These are phyloP conservation scores for Drosophila tsacasi DNA, from an alignment of 1,140 invertebrate genomes.

Conservation along the genomic window DNA sequence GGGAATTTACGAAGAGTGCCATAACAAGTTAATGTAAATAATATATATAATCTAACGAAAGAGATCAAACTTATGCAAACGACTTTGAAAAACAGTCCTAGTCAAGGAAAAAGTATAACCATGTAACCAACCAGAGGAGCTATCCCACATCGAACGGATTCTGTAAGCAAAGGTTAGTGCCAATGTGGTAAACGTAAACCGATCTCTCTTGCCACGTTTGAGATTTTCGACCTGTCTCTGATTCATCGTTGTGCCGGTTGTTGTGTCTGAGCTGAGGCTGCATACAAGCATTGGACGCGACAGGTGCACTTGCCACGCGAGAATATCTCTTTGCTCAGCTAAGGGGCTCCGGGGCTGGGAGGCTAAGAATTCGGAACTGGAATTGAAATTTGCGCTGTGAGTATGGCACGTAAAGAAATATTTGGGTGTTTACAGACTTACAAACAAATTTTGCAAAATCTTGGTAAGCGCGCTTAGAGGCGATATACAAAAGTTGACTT, in stretches of 20 bases:
- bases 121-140: conserved; percentile 3
- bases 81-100: conserved; percentile 35
- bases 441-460: background rate
- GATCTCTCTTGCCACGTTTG: conserved; percentile 14
- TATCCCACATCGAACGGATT: conserved; percentile 5
- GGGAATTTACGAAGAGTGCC: conserved; percentile 1
- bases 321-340: conserved; percentile 31
- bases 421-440: background rate
- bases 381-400: conserved; percentile 39
- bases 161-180: conserved; percentile 33
- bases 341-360: background rate
- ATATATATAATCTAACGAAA: conserved; percentile 32
- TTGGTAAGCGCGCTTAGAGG: background rate
- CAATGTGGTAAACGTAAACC: conserved; percentile 3
- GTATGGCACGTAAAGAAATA: conserved; percentile 2
- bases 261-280: conserved; percentile 19
- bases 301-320: conserved; percentile 77
- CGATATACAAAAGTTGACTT: too few species aligned
- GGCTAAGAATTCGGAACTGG: conserved; percentile 32
- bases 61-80: conserved; percentile 32
- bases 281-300: conserved; percentile 66
- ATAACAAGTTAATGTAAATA: background rate
- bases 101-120: conserved; percentile 43
- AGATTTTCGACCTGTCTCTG: conserved; percentile 8
- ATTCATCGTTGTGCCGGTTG: conserved; percentile 25